Evolutionary conservation across 2,888 invertebrate species (phyloP).

Genomic region (Nomada lathburiana): DNA sequence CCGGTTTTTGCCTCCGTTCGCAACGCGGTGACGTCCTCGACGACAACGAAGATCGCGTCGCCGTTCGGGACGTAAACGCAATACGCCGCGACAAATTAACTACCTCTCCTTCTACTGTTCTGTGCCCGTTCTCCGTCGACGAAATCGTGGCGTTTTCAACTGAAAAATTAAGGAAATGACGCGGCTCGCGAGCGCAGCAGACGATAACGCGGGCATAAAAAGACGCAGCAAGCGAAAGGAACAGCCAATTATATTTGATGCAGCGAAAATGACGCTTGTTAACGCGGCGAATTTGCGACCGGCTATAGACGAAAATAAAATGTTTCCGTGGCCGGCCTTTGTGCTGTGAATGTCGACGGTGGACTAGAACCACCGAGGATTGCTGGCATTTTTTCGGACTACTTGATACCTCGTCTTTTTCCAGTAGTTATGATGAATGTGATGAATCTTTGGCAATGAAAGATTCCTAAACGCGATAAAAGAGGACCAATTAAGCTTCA

Average conservation of each 20-base stretch:
- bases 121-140: background rate
- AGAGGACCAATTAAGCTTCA: background rate
- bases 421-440: no score
- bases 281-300: background rate
- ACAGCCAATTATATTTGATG: slow-evolving; percentile 19
- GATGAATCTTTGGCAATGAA: no score
- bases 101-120: background rate
- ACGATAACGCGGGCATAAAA: background rate
- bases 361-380: no score
- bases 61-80: slow-evolving; percentile 3
- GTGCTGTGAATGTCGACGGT: no score
- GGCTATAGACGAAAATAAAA: no score
- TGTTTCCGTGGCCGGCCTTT: no score
- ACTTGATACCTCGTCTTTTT: no score
- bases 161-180: slow-evolving; percentile 2
- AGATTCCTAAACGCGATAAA: background rate
- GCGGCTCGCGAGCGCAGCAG: background rate
- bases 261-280: slow-evolving; percentile 11
- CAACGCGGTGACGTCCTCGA: background rate
- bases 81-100: slow-evolving; percentile 39
- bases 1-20: slow-evolving; percentile 15
- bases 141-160: background rate
- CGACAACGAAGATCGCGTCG: background rate
- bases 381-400: no score
- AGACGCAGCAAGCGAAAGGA: background rate